Evolutionary conservation across 2,113 vertebrate species (phyloP), one percentile per base, ranked within the genome.

Genomic region (Toxotes jaculatrix): DNA sequence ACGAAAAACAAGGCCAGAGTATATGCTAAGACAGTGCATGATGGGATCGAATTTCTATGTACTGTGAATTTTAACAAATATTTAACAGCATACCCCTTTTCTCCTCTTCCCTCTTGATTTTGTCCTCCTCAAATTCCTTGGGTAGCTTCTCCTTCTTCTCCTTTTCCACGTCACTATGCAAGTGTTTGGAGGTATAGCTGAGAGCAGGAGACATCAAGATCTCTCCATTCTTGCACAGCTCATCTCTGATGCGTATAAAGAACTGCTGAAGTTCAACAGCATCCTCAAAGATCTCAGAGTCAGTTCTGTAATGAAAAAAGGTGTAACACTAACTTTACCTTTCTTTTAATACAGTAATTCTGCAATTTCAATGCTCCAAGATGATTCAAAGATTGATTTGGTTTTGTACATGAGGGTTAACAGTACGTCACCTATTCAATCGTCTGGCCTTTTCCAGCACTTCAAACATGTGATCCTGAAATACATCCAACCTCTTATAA

Each of bases 381-480:
- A 7, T 2, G 8, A 42, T n/a, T 12, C 4, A 7, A n/a, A 16
- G 34, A 57, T 1, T 17, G 23, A 60, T 74, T 53, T 55, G 7
- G 14, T 42, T 84, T 70, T 67, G 12, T 49, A 21, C 4, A 56
- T 17, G 14, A 79, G 14, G 2, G 12, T 60, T 0, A 77, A 23
- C 38, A 80, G 56, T 74, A 23, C 64, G 93, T 93, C 88, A 99
- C 98, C 98, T 96, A 83, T 99, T 98, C 94, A 98, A 95, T 45
- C 96, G 95, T 64, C 98, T 95, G 77, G 98, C 98, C 68, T 99
- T 96, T 90, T 99, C 98, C 83, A 99, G 89, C 62, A 99, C 97
- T 91, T 99, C 98, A 93, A 98, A 99, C 98, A 99, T 99, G 84
- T 99, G 97, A 78, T 99, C 98, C 94, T 99, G 98, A 93, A 99